Evolutionary conservation across 2,888 invertebrate genomes (phyloP).

Genomic region (Drosophila phalerata): DNA sequence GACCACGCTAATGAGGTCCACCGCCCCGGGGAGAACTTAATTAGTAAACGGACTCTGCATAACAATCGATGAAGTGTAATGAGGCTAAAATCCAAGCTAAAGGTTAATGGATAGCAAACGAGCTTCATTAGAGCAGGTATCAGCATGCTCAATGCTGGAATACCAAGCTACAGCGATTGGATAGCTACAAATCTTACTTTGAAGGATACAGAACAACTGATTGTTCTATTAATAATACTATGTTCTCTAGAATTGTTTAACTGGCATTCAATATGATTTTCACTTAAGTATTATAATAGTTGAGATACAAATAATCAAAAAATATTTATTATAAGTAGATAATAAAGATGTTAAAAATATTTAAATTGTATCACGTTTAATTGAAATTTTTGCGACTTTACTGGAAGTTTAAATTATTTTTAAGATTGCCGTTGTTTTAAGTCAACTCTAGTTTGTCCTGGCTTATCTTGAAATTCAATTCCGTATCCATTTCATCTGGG

Average conservation of each 20-base stretch:
- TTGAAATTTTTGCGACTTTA: background rate
- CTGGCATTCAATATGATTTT: background rate
- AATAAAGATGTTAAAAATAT: no score
- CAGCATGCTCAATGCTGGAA: slow-evolving; percentile 2
- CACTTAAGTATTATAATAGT: no score
- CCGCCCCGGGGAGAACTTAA: slow-evolving; percentile 53
- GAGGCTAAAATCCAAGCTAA: slow-evolving; percentile 55
- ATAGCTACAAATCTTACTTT: background rate
- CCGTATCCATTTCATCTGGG: slow-evolving; percentile 35
- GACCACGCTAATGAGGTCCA: slow-evolving; percentile 62
- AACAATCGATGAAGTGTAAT: slow-evolving; percentile 61
- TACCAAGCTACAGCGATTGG: slow-evolving; percentile 3
- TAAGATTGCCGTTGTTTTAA: background rate
- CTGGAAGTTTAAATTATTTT: background rate
- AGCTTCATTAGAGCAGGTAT: slow-evolving; percentile 47
- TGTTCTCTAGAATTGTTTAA: background rate
- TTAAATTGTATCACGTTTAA: no score
- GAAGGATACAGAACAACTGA: background rate
- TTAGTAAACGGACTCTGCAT: slow-evolving; percentile 55
- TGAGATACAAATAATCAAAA: no score
- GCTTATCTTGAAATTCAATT: slow-evolving; percentile 12
- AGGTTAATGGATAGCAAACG: slow-evolving; percentile 66
- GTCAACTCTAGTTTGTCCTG: slow-evolving; percentile 1
- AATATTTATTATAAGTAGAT: no score
- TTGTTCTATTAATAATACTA: background rate